These are phyloP conservation scores for Sitta europaea DNA, from an alignment of 2,113 vertebrate species.

Conservation along the genomic window DNA sequence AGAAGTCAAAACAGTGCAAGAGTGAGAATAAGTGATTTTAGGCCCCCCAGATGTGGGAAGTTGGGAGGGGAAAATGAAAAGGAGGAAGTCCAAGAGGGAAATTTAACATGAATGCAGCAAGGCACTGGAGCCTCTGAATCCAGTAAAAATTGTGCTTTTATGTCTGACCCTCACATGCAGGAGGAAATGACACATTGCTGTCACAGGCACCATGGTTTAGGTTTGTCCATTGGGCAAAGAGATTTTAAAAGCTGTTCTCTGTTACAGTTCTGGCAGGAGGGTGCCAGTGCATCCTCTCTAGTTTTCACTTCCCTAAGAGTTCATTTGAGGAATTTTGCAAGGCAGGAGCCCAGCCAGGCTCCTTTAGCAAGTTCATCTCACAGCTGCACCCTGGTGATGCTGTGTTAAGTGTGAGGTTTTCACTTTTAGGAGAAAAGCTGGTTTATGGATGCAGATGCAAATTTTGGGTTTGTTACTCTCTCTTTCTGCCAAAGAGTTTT, in stretches of 20 bases:
- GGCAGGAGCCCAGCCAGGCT: neutral
- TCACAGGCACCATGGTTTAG: neutral
- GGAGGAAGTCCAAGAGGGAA: neutral
- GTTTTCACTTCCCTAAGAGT: neutral
- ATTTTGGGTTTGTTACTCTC: neutral
- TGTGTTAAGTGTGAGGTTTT: neutral
- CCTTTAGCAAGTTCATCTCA: neutral
- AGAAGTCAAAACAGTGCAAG: neutral
- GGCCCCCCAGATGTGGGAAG: neutral
- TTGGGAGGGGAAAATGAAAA: neutral
- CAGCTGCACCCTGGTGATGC: neutral
- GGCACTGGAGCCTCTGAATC: neutral
- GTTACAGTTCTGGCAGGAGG: too few species aligned
- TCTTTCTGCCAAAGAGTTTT: neutral
- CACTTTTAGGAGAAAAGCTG: neutral
- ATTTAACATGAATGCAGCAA: neutral
- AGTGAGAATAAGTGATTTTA: neutral
- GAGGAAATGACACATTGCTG: fast-evolving
- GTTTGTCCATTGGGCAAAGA: neutral
- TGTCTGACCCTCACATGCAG: neutral
- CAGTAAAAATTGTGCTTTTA: neutral
- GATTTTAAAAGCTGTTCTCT: neutral
- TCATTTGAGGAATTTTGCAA: neutral
- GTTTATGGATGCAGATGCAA: neutral
- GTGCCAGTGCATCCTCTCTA: neutral